These are phyloP conservation scores for Ectropis grisescens DNA, from an alignment of 1,140 invertebrate species.

Conservation along the genomic window DNA sequence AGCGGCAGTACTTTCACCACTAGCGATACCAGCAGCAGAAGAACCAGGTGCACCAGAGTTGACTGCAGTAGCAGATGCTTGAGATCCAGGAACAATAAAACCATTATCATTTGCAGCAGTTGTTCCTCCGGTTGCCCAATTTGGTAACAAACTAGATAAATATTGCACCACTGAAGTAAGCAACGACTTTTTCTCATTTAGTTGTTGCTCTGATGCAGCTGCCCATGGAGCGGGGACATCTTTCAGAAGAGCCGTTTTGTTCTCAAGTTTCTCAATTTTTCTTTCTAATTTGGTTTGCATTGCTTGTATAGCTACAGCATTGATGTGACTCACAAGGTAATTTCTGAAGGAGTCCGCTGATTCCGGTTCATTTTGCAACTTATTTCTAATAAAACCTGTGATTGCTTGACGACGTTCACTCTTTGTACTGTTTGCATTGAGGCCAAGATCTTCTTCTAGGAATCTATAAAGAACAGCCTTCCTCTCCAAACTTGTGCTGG, in stretches of 20 bases:
- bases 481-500: constrained; percentile 35
- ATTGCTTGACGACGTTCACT: constrained; percentile 39
- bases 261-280: constrained; percentile 39
- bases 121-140: constrained; percentile 21
- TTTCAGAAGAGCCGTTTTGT: constrained; percentile 32
- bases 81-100: not conserved
- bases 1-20: too few relatives aligned
- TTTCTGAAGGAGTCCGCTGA: constrained; percentile 25
- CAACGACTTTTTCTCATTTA: constrained; percentile 35
- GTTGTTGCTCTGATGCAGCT: constrained; percentile 17
- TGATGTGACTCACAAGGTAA: constrained; percentile 32
- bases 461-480: constrained; percentile 34
- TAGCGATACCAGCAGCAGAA: too few relatives aligned
- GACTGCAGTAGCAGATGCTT: too few relatives aligned
- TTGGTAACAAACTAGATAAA: constrained; percentile 30
- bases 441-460: constrained; percentile 36
- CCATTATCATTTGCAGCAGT: not conserved
- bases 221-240: constrained; percentile 31
- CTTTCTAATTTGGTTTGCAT: constrained; percentile 25
- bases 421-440: constrained; percentile 41
- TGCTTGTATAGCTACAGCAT: constrained; percentile 30
- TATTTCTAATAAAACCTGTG: constrained; percentile 35
- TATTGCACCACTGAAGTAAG: constrained; percentile 31
- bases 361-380: constrained; percentile 29
- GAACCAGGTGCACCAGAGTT: too few relatives aligned